Percentiles rank a stretch among this genome's conserved stretches.
Conservation (phyloP, 53 echinoderm and acorn worm species). For the Antedon mediterranea region DNA sequence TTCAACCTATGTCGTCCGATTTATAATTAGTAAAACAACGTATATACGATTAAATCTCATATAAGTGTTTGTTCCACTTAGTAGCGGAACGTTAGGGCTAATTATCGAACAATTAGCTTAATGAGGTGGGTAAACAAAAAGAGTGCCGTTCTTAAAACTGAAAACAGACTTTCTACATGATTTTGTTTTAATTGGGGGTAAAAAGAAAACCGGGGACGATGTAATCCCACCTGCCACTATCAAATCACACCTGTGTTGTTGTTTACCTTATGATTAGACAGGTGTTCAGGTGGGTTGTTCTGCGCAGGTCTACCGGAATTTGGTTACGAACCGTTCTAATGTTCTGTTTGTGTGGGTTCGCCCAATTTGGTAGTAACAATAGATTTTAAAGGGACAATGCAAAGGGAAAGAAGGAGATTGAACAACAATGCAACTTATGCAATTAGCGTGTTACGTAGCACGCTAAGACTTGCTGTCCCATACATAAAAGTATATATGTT, state of each 20-base stretch:
- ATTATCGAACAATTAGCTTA: background rate
- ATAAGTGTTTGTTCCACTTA: too few species aligned
- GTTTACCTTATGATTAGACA: background rate
- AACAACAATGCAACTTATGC: too few species aligned
- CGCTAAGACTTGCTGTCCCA: too few species aligned
- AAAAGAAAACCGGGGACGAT: background rate
- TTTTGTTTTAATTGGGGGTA: background rate
- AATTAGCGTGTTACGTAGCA: too few species aligned
- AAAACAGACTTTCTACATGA: background rate
- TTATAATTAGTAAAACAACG: too few species aligned
- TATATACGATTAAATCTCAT: too few species aligned
- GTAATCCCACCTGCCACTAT: background rate
- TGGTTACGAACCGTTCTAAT: background rate
- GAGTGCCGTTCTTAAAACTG: background rate
- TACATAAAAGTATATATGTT: too few species aligned
- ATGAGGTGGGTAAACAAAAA: background rate
- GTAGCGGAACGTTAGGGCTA: background rate
- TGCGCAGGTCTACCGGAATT: background rate
- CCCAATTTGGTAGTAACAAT: background rate
- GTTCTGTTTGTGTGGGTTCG: background rate
- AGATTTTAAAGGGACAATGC: background rate
- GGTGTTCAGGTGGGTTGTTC: background rate
- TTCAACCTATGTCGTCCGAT: too few species aligned
- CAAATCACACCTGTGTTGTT: background rate
- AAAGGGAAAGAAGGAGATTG: too few species aligned